Evolutionary conservation across 2,888 invertebrate species (phyloP).

Genomic region (Chrysolina americana): DNA sequence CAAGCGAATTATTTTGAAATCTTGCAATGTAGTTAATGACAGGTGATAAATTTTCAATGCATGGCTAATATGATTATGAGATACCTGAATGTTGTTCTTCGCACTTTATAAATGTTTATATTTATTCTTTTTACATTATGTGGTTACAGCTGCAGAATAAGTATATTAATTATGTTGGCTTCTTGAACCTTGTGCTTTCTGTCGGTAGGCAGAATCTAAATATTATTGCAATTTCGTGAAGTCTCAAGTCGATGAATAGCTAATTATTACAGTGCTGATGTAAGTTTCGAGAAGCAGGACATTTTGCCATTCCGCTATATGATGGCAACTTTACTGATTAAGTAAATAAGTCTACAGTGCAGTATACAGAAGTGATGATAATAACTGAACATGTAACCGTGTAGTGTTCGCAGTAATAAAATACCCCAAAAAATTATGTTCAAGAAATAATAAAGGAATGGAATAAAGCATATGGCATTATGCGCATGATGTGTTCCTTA

Average conservation of each 20-base stretch:
- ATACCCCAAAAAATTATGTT: too few relatives aligned
- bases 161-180: conserved; percentile 48
- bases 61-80: conserved; percentile 58
- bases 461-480: too few relatives aligned
- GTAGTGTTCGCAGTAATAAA: too few relatives aligned
- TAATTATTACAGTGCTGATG: background rate
- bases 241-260: background rate
- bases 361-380: too few relatives aligned
- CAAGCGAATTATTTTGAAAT: conserved; percentile 54
- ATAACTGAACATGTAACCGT: too few relatives aligned
- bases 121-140: conserved; percentile 48
- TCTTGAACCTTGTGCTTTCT: conserved; percentile 28
- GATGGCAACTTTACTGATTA: too few relatives aligned
- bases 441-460: too few relatives aligned
- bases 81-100: conserved; percentile 57
- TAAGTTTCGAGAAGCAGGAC: background rate
- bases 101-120: conserved; percentile 55
- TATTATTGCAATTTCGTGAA: conserved; percentile 4
- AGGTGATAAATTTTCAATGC: conserved; percentile 56
- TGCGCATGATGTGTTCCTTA: too few relatives aligned
- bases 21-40: conserved; percentile 54
- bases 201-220: conserved; percentile 14
- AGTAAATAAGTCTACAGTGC: too few relatives aligned
- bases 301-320: background rate
- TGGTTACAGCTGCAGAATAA: conserved; percentile 44